phyloP scores from a whole-genome alignment of 1,140 invertebrate genomes.

The Ceratosolen solmsi region DNA sequence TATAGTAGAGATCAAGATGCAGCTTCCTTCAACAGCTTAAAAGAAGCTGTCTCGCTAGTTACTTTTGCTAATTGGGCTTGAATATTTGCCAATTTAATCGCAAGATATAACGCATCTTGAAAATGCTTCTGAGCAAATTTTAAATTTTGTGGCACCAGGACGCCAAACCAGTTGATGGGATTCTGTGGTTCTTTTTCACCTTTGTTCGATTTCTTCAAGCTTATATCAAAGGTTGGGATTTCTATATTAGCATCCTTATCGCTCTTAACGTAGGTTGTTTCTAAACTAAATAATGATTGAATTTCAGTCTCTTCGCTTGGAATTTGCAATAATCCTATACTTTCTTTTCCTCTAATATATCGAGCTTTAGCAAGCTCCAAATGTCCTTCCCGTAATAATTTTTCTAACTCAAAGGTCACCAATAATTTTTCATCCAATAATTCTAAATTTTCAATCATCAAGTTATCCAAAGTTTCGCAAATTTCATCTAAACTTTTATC shows the following conservation, averaged over 20 bases:
- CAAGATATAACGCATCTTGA: conserved; percentile 77
- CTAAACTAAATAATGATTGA: conserved; percentile 72
- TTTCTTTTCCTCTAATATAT: conserved; percentile 82
- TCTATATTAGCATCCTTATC: conserved; percentile 56
- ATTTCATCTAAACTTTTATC: conserved; percentile 61
- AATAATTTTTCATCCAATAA: conserved; percentile 81
- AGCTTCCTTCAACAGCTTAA: conserved; percentile 54
- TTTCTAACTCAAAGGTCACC: conserved; percentile 78
- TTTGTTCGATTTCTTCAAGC: conserved; percentile 64
- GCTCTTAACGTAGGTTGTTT: conserved; percentile 71
- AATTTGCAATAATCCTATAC: conserved; percentile 78
- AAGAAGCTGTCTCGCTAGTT: conserved; percentile 54
- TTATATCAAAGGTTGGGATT: conserved; percentile 67
- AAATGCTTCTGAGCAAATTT: conserved; percentile 80
- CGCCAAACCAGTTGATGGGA: conserved; percentile 84
- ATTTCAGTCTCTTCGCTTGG: conserved; percentile 76
- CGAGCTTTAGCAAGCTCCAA: conserved; percentile 81
- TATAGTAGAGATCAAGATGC: too few relatives aligned
- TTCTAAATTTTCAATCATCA: conserved; percentile 77
- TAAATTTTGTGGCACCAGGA: conserved; percentile 82
- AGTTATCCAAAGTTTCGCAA: conserved; percentile 76
- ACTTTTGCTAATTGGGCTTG: conserved; percentile 73
- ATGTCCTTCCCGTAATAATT: conserved; percentile 76
- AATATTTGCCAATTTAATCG: conserved; percentile 78
- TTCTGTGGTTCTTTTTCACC: conserved; percentile 71